A percentile compares a stretch with the other conserved stretches of the same genome.
Evolutionary conservation across 2,888 invertebrate genomes (phyloP).

Genomic region (Himalopsyche kuldschensis): DNA sequence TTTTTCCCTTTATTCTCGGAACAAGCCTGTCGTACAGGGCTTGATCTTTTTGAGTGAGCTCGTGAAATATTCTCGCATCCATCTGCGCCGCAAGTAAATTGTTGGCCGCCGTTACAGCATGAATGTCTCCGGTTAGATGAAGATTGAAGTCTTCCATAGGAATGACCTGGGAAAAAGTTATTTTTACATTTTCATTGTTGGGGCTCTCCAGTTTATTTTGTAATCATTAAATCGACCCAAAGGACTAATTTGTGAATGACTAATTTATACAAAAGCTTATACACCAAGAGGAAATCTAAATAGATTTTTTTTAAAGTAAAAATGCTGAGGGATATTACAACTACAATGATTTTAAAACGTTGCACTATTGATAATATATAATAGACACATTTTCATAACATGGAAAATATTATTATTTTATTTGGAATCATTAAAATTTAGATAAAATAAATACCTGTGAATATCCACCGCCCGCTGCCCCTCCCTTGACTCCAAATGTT

Average conservation of each 20-base stretch:
- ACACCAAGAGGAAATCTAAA: no score
- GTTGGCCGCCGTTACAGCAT: conserved; percentile 97
- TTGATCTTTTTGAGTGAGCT: conserved; percentile 85
- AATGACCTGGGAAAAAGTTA: conserved; percentile 80
- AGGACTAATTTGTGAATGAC: no score
- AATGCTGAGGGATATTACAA: neutral
- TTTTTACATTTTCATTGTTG: no score
- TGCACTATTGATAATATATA: no score
- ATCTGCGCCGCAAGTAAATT: conserved; percentile 97
- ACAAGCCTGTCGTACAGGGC: conserved; percentile 87
- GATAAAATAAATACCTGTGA: conserved; percentile 66
- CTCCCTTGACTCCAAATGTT: conserved; percentile 98
- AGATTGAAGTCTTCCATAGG: conserved; percentile 99
- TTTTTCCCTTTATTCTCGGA: conserved; percentile 75
- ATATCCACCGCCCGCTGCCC: conserved; percentile 98
- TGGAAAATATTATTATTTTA: neutral
- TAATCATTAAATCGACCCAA: no score
- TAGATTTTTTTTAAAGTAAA: no score
- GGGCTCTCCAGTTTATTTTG: no score
- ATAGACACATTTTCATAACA: no score
- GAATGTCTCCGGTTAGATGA: conserved; percentile 97
- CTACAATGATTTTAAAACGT: neutral
- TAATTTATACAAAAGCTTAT: no score
- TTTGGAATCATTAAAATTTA: neutral
- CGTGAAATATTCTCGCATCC: conserved; percentile 96